Conservation (phyloP, 2,797 vertebrate genomes). For the Cyprinella venusta region DNA sequence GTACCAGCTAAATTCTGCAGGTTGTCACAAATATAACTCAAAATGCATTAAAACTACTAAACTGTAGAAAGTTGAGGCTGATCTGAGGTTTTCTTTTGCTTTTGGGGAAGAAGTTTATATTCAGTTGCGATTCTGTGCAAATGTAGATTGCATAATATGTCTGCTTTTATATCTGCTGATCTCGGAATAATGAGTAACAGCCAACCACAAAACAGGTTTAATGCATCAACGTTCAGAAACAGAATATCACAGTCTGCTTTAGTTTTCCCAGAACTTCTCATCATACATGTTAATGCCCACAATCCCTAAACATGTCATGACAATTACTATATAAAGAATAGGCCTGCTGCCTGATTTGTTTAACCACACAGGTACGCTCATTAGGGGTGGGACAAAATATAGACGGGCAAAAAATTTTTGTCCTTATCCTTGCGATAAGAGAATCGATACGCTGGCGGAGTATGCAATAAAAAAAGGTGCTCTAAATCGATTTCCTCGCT, state of each 20-base stretch:
- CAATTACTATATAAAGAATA: not conserved
- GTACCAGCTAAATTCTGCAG: not conserved
- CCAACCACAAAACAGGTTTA: slow-evolving; percentile 7
- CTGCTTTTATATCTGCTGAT: not conserved
- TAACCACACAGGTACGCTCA: too few relatives aligned
- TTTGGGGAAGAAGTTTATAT: not conserved
- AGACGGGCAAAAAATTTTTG: too few relatives aligned
- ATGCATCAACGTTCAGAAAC: not conserved
- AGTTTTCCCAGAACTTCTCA: not conserved
- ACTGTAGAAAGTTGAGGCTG: not conserved
- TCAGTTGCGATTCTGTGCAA: not conserved
- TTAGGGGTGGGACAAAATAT: too few relatives aligned
- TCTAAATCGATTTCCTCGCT: too few relatives aligned
- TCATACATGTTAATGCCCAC: not conserved
- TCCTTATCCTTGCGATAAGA: too few relatives aligned
- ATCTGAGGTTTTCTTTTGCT: not conserved
- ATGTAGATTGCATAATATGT: not conserved
- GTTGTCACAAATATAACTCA: not conserved
- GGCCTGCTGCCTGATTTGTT: too few relatives aligned
- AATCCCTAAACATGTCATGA: not conserved
- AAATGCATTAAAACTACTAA: not conserved
- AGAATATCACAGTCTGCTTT: not conserved
- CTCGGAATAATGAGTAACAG: not conserved
- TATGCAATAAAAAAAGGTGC: too few relatives aligned
- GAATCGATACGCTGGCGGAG: rapidly evolving